Evolutionary conservation across 2,113 vertebrate species (phyloP).

Genomic region (Mastomys natalensis): DNA sequence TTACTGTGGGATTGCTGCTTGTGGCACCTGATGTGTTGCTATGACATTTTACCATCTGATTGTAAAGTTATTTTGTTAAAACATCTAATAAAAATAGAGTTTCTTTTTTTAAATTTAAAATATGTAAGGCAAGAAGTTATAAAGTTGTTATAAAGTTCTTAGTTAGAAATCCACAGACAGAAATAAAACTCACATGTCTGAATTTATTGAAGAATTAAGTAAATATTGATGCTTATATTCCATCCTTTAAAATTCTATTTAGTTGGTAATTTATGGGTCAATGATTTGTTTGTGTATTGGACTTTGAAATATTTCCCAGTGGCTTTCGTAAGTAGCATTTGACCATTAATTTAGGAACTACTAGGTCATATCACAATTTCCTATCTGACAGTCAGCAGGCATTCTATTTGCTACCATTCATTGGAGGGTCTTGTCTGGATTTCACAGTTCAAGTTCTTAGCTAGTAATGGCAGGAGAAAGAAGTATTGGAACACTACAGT

Average conservation of each 20-base stretch:
- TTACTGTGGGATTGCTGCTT: not conserved
- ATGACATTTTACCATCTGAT: not conserved
- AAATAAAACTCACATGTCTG: not conserved
- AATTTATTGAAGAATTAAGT: not conserved
- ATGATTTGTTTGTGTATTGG: not conserved
- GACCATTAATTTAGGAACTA: not conserved
- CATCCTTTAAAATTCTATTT: conserved; percentile 21
- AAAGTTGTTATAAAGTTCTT: not conserved
- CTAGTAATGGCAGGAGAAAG: conserved; percentile 48
- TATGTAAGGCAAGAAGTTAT: not conserved
- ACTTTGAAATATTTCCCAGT: not conserved
- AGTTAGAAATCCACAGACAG: not conserved
- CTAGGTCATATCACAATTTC: not conserved
- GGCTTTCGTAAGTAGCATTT: not conserved
- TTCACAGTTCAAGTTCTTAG: conserved; percentile 35
- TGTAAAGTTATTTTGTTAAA: not conserved
- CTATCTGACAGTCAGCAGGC: not conserved
- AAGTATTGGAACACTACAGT: conserved; percentile 19
- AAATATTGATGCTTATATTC: not conserved
- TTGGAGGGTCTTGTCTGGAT: conserved; percentile 42
- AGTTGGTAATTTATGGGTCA: not conserved
- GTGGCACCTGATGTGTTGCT: not conserved
- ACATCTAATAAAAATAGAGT: not conserved
- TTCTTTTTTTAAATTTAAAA: not conserved
- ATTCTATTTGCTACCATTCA: conserved; percentile 9